Evolutionary conservation across 2,888 invertebrate species (phyloP).

Genomic region (Tortricodes alternella): DNA sequence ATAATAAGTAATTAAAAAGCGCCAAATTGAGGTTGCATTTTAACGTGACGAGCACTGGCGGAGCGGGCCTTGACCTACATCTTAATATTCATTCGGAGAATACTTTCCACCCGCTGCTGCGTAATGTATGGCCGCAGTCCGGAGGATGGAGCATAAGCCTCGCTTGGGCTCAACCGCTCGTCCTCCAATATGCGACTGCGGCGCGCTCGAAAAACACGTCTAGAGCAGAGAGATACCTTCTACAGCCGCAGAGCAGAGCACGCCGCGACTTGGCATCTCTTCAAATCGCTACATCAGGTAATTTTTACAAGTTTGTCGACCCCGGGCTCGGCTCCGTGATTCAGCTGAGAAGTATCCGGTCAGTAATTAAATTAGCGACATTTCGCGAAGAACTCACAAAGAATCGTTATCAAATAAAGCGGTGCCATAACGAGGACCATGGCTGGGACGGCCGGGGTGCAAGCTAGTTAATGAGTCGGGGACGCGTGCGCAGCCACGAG

Average conservation of each 20-base stretch:
- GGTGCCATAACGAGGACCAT: slow-evolving; percentile 29
- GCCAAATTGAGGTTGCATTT: slow-evolving; percentile 56
- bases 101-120: slow-evolving; percentile 54
- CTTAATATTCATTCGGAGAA: slow-evolving; percentile 57
- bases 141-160: no score
- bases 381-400: slow-evolving; percentile 15
- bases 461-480: slow-evolving; percentile 56
- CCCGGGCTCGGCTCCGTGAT: slow-evolving; percentile 4
- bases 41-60: slow-evolving; percentile 40
- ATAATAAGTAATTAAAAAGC: slow-evolving; percentile 48
- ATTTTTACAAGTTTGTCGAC: slow-evolving; percentile 24
- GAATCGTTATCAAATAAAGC: slow-evolving; percentile 9
- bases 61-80: slow-evolving; percentile 58
- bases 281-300: slow-evolving; percentile 16
- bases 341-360: slow-evolving; percentile 1
- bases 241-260: background rate
- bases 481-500: slow-evolving; percentile 60
- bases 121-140: background rate
- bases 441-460: slow-evolving; percentile 37
- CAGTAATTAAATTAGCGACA: slow-evolving; percentile 20
- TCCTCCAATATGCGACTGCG: no score
- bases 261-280: slow-evolving; percentile 21
- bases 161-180: no score
- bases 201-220: no score
- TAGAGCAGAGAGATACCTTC: no score